These are phyloP conservation scores for Clepsis dumicolana DNA, from an alignment of 2,888 invertebrate genomes.

Conservation along the genomic window DNA sequence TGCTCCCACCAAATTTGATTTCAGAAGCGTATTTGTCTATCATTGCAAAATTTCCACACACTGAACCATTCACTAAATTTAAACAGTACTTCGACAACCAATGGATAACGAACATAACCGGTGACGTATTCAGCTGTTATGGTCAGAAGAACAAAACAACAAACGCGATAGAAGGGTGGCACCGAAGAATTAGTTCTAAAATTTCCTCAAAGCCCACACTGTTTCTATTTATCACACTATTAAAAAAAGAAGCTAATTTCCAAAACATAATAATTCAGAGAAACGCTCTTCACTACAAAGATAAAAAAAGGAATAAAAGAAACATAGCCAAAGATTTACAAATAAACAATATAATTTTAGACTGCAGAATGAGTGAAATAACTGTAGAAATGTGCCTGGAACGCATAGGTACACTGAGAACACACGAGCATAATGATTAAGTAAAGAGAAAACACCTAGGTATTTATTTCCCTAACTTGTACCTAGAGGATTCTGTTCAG, in stretches of 20 bases:
- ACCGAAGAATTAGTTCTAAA: not conserved
- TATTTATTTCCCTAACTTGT: too few species aligned
- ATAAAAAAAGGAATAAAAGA: constrained; percentile 2
- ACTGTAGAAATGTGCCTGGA: not conserved
- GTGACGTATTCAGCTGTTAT: constrained; percentile 5
- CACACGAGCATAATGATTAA: too few species aligned
- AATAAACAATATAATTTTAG: not conserved
- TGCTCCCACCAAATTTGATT: constrained; percentile 1
- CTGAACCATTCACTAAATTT: constrained; percentile 5
- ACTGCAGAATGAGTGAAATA: not conserved
- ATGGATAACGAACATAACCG: constrained; percentile 1
- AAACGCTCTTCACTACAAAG: not conserved
- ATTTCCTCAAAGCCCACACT: not conserved
- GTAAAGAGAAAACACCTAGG: too few species aligned
- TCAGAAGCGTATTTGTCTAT: constrained; percentile 2
- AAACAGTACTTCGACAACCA: constrained; percentile 3
- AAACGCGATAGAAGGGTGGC: not conserved
- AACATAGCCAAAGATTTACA: not conserved
- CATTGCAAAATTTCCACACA: constrained; percentile 2
- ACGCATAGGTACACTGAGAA: too few species aligned
- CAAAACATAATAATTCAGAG: not conserved
- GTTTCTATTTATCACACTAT: not conserved
- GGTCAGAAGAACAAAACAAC: constrained; percentile 9
- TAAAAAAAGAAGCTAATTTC: constrained; percentile 4
- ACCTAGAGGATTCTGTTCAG: too few species aligned